Conservation (phyloP, 2,888 invertebrate species). For the Napeogenes inachia region DNA sequence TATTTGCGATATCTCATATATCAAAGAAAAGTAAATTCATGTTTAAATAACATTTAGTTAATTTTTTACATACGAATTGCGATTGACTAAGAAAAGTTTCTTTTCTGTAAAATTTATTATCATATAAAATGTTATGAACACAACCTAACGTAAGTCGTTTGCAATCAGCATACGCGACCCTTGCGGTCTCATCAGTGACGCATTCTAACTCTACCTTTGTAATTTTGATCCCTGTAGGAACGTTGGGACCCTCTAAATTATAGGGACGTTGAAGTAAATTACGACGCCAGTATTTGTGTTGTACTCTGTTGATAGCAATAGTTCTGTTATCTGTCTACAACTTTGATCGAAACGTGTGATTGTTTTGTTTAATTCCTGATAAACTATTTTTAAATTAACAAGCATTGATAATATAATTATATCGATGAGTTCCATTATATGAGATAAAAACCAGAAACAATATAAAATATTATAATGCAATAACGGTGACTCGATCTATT, state of each 20-base stretch:
- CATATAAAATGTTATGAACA: slow-evolving; percentile 26
- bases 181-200: slow-evolving; percentile 49
- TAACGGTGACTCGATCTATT: too few relatives aligned
- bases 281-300: slow-evolving; percentile 21
- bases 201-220: slow-evolving; percentile 48
- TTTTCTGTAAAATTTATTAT: too few relatives aligned
- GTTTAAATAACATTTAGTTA: too few relatives aligned
- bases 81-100: too few relatives aligned
- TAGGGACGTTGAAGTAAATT: slow-evolving; percentile 37
- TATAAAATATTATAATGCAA: too few relatives aligned
- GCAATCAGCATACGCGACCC: slow-evolving; percentile 47
- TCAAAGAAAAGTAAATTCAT: too few relatives aligned
- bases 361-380: background rate
- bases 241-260: slow-evolving; percentile 44
- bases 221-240: slow-evolving; percentile 45
- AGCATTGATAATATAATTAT: too few relatives aligned
- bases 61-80: too few relatives aligned
- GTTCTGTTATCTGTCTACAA: background rate
- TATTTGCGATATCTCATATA: too few relatives aligned
- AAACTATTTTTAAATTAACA: too few relatives aligned
- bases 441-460: too few relatives aligned
- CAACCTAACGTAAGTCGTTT: slow-evolving; percentile 39
- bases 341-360: background rate
- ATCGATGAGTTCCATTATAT: too few relatives aligned
- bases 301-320: background rate